Evolutionary conservation across 2,113 vertebrate species (phyloP).

Genomic region (Lophius piscatorius): DNA sequence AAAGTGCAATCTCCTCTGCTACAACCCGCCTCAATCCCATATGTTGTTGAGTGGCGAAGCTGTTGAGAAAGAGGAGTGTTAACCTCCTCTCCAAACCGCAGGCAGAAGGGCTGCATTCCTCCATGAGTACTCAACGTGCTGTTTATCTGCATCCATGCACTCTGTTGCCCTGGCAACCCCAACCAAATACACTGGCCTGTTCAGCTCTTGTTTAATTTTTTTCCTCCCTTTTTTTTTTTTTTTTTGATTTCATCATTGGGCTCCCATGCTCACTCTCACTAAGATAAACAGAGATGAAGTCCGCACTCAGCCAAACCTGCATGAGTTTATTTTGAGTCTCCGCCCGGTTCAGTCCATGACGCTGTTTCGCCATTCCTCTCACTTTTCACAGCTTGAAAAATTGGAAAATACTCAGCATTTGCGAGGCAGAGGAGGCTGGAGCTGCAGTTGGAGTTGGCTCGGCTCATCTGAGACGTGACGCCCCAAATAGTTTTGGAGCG

Average conservation of each 20-base stretch:
- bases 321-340: slow-evolving; percentile 78
- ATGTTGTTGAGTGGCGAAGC: slow-evolving; percentile 71
- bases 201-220: slow-evolving; percentile 76
- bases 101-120: slow-evolving; percentile 79
- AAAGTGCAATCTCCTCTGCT: slow-evolving; percentile 64
- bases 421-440: slow-evolving; percentile 55
- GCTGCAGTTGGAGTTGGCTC: slow-evolving; percentile 70
- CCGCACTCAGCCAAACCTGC: slow-evolving; percentile 68
- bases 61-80: slow-evolving; percentile 78
- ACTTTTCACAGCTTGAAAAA: slow-evolving; percentile 72
- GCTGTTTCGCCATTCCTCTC: slow-evolving; percentile 72
- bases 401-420: slow-evolving; percentile 66
- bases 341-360: slow-evolving; percentile 74
- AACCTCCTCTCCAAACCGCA: slow-evolving; percentile 78
- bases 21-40: slow-evolving; percentile 54
- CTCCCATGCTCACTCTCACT: slow-evolving; percentile 76
- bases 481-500: slow-evolving; percentile 72
- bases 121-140: slow-evolving; percentile 73
- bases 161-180: slow-evolving; percentile 76
- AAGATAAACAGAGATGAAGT: slow-evolving; percentile 78
- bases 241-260: slow-evolving; percentile 78
- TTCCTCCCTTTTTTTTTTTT: slow-evolving; percentile 48
- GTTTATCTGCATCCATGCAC: slow-evolving; percentile 80
- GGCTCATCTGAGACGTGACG: slow-evolving; percentile 66
- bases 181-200: slow-evolving; percentile 75